Evolutionary conservation across 1,140 invertebrate species (phyloP), one percentile per base, ranked within the genome.

Genomic region (Drosophila athabasca): DNA sequence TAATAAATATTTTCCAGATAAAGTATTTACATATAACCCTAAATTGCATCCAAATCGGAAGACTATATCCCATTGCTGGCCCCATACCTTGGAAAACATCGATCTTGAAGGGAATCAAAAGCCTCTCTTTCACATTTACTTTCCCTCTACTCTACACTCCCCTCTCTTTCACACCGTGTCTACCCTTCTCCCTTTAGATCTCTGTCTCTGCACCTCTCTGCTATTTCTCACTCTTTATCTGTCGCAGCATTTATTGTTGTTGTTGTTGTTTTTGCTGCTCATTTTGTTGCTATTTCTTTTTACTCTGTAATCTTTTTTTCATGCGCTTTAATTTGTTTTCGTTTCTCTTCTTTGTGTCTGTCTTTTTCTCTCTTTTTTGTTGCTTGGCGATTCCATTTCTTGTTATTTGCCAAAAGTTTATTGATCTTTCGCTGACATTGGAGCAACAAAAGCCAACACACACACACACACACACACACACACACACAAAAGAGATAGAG

Each of bases 371-470:
- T 31, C n/a, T 9, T 69, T 69, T 43, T 57, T 9, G 13, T 13
- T 13, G 35, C 35, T 58, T 58, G 35, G 61, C 60, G 78, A 64
- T 83, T 83, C 80, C 80, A 81, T 87, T 87, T 85, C 78, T 87
- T 87, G 82, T 88, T 85, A 80, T 85, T 85, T 85, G 82, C 82
- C 82, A 88, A 85, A 85, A 85, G 82, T 85, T 85, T 85, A 85
- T 85, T 85, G 82, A 85, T 85, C 82, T 85, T 76, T 62, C 29
- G 66, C 75, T 83, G 66, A 66, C 82, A 66, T 68, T 80, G 82
- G 58, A 73, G 66, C 35, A 39, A 39, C 13, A 39, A 13, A 13
- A 11, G 17, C 17, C 0, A 53, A 71, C 26, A 19, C 17, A 35
- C 64, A 24, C 13, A 29, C 46, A 57, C 29, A 35, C 64, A 24